These are phyloP conservation scores for Mesocentrotus franciscanus DNA, from an alignment of 53 echinoderm and acorn worm species.

Conservation along the genomic window DNA sequence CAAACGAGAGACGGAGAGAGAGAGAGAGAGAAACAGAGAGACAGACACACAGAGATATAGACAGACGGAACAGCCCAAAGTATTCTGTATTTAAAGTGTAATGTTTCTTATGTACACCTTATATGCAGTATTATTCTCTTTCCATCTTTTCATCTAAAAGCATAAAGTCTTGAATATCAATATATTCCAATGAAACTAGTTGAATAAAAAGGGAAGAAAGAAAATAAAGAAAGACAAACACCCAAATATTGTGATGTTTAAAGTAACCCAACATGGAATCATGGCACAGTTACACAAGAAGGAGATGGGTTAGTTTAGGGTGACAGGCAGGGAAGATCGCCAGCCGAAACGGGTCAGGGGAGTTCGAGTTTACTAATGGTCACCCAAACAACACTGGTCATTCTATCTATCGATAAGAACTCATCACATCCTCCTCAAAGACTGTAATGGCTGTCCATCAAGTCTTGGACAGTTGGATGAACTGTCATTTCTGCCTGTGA, in stretches of 20 bases:
- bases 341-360: conserved; percentile 24
- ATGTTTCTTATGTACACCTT: no score
- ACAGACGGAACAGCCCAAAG: no score
- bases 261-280: background rate
- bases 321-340: conserved; percentile 1
- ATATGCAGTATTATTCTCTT: no score
- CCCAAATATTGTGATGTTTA: background rate
- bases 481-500: background rate
- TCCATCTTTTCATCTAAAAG: no score
- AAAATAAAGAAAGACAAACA: background rate
- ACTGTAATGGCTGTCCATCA: conserved; percentile 21
- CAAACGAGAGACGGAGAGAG: no score
- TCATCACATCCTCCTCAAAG: background rate
- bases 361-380: conserved; percentile 53
- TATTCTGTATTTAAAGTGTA: no score
- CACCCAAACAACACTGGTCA: conserved; percentile 38
- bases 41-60: no score
- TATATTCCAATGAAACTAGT: no score
- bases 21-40: no score
- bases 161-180: no score
- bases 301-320: background rate
- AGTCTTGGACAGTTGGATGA: background rate
- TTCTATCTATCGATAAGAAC: conserved; percentile 46
- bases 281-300: background rate
- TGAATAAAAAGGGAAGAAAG: background rate